Percentiles rank a stretch among this genome's conserved stretches.
These are phyloP conservation scores for Drosophila nr. perissopoda DNA, from an alignment of 2,888 invertebrate species.

Conservation along the genomic window DNA sequence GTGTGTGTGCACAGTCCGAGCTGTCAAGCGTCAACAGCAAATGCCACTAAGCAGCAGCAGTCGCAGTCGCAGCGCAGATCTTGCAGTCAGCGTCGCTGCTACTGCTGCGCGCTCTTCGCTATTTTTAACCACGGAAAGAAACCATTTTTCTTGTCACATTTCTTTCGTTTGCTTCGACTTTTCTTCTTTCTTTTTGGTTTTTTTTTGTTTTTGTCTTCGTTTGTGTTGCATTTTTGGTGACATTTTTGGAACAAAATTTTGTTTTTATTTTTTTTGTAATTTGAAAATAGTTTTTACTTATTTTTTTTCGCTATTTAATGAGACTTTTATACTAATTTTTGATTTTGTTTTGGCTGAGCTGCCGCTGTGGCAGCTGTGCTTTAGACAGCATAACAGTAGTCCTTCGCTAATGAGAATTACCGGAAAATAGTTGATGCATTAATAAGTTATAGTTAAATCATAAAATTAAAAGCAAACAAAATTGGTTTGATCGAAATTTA, in stretches of 20 bases:
- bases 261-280: constrained; percentile 27
- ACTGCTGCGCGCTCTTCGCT: constrained; percentile 34
- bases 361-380: constrained; percentile 16
- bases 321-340: constrained; percentile 35
- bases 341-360: constrained; percentile 36
- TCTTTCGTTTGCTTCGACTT: constrained; percentile 28
- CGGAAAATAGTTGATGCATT: neutral
- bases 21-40: constrained; percentile 73
- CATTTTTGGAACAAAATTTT: constrained; percentile 70
- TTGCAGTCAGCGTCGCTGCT: constrained; percentile 39
- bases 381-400: neutral
- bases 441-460: neutral
- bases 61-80: constrained; percentile 17
- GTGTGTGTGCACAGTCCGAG: constrained; percentile 30
- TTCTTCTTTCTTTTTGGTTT: constrained; percentile 15
- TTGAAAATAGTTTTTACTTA: constrained; percentile 2
- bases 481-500: neutral
- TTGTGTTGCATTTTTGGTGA: constrained; percentile 66
- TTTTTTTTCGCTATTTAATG: constrained; percentile 40
- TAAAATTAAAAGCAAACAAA: neutral
- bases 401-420: neutral
- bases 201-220: constrained; percentile 23
- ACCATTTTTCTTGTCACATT: constrained; percentile 67
- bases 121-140: constrained; percentile 76
- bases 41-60: constrained; percentile 68